Conservation (phyloP, 2,888 invertebrate species). For the Nephrotoma flavescens region DNA sequence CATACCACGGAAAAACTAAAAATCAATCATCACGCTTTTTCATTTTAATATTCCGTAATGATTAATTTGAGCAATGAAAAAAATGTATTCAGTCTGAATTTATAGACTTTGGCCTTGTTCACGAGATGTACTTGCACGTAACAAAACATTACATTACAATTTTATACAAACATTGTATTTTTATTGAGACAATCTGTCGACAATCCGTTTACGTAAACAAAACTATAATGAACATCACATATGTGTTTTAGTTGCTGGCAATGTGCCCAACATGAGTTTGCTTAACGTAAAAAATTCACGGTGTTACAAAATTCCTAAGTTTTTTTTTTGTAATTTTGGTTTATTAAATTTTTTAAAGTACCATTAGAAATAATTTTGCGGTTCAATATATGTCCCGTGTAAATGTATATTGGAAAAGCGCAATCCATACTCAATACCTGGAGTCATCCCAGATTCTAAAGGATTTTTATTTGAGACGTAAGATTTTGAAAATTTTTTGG, state of each 20-base stretch:
- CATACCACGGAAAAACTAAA: background rate
- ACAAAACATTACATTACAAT: background rate
- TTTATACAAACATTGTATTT: background rate
- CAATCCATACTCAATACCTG: too few species aligned
- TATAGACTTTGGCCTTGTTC: background rate
- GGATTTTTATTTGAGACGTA: too few species aligned
- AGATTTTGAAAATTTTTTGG: too few species aligned
- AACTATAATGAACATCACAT: background rate
- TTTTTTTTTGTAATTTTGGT: too few species aligned
- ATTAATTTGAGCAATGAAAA: background rate
- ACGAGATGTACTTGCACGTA: background rate
- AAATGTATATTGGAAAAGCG: too few species aligned
- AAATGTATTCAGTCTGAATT: background rate
- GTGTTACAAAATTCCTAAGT: background rate
- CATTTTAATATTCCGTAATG: background rate
- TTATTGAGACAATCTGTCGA: background rate
- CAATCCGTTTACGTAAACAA: background rate
- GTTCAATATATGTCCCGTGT: too few species aligned
- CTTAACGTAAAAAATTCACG: background rate
- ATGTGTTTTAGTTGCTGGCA: background rate
- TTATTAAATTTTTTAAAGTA: too few species aligned
- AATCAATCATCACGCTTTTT: background rate
- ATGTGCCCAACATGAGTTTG: background rate
- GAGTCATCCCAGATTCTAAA: too few species aligned
- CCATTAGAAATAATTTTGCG: too few species aligned